Conservation (phyloP, 2,888 invertebrate genomes). For the Andrena chrysosceles region DNA sequence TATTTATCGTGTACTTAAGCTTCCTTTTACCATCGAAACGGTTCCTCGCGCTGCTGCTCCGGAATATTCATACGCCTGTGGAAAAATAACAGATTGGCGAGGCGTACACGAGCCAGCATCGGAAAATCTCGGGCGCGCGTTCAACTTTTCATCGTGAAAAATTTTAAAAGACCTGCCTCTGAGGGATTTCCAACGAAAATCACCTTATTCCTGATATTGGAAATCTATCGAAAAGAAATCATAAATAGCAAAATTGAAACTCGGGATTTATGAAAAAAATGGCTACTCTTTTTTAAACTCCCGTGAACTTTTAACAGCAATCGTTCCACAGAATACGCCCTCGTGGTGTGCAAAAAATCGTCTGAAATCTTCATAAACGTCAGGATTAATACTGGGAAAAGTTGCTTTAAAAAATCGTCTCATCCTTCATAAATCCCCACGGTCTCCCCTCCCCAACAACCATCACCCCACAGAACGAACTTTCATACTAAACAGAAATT, state of each 20-base stretch:
- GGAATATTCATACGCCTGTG: conserved; percentile 51
- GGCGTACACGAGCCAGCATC: conserved; percentile 31
- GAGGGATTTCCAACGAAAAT: conserved; percentile 45
- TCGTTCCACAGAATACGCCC: neutral
- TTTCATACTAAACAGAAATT: too few relatives aligned
- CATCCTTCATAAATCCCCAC: too few relatives aligned
- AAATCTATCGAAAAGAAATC: conserved; percentile 18
- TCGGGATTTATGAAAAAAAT: neutral
- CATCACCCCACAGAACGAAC: too few relatives aligned
- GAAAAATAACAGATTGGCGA: conserved; percentile 57
- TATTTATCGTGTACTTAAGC: conserved; percentile 47
- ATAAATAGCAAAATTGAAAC: conserved; percentile 33
- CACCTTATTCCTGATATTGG: conserved; percentile 46
- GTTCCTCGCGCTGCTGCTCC: conserved; percentile 23
- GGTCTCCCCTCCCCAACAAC: too few relatives aligned
- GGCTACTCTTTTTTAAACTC: neutral
- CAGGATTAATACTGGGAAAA: too few relatives aligned
- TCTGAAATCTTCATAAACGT: too few relatives aligned
- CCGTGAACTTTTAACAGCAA: neutral
- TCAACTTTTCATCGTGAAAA: conserved; percentile 43
- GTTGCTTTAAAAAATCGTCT: too few relatives aligned
- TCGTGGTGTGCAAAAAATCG: neutral
- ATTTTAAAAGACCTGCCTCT: conserved; percentile 39
- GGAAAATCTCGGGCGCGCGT: conserved; percentile 45
- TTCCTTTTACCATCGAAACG: conserved; percentile 41